These are phyloP conservation scores for Physella acuta DNA, from an alignment of 1,140 invertebrate species.

Conservation along the genomic window DNA sequence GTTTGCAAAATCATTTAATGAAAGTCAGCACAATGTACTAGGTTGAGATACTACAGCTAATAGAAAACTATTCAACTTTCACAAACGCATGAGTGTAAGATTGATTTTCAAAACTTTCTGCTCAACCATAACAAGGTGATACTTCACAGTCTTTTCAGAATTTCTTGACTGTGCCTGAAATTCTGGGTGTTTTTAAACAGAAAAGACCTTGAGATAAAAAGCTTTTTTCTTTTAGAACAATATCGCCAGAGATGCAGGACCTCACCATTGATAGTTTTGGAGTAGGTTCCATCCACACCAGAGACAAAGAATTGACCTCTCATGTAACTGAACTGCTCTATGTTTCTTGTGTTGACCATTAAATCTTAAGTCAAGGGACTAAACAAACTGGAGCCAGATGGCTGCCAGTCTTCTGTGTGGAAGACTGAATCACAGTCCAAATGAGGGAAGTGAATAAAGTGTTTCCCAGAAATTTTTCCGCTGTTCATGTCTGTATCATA, in stretches of 20 bases:
- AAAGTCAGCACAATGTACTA: too few species aligned
- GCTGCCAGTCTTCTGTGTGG: slow-evolving; percentile 55
- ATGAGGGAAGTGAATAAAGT: slow-evolving; percentile 40
- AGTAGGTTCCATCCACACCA: slow-evolving; percentile 52
- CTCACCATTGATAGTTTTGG: slow-evolving; percentile 47
- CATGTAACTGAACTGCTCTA: slow-evolving; percentile 54
- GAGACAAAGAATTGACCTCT: slow-evolving; percentile 56
- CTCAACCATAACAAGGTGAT: too few species aligned
- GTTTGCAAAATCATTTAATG: too few species aligned
- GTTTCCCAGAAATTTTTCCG: too few species aligned
- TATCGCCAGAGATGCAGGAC: slow-evolving; percentile 46
- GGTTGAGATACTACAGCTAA: too few species aligned
- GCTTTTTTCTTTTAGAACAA: slow-evolving; percentile 32
- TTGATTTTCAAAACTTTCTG: too few species aligned
- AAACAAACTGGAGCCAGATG: slow-evolving; percentile 53
- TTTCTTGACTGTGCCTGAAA: too few species aligned
- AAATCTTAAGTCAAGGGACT: slow-evolving; percentile 50
- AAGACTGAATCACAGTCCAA: slow-evolving; percentile 41
- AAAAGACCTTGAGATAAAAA: slow-evolving; percentile 43
- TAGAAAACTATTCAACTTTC: too few species aligned
- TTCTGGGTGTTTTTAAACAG: slow-evolving; percentile 44
- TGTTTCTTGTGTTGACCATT: slow-evolving; percentile 51
- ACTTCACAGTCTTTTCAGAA: too few species aligned
- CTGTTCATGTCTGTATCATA: too few species aligned
- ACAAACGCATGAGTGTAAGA: too few species aligned